Evolutionary conservation across 2,888 invertebrate genomes (phyloP).

Genomic region (Chelonus formosanus): DNA sequence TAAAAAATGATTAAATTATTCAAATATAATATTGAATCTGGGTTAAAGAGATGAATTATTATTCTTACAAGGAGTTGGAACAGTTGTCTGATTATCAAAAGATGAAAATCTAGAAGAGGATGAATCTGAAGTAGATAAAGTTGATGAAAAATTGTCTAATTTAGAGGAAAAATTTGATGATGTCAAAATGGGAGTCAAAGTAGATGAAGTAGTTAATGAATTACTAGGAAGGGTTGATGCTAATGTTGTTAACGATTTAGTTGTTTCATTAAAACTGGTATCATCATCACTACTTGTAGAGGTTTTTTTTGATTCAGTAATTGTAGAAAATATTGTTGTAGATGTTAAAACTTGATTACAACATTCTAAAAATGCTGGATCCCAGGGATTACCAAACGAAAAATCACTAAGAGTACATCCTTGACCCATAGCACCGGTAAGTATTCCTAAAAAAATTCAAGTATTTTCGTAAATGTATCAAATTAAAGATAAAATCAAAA

Average conservation of each 20-base stretch:
- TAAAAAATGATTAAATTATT: constrained; percentile 34
- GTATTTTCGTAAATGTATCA: neutral
- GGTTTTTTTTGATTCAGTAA: neutral
- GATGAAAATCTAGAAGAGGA: neutral
- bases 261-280: constrained; percentile 12
- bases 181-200: no score
- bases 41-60: constrained; percentile 4
- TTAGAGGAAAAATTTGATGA: constrained; percentile 35
- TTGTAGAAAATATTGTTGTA: constrained; percentile 37
- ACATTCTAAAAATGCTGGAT: constrained; percentile 72
- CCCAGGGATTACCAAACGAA: constrained; percentile 70
- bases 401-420: constrained; percentile 69
- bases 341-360: constrained; percentile 66
- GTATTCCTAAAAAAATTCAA: constrained; percentile 65
- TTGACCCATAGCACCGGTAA: constrained; percentile 69
- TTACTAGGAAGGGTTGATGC: constrained; percentile 30
- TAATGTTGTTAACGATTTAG: constrained; percentile 18
- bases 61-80: constrained; percentile 41
- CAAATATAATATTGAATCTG: constrained; percentile 20
- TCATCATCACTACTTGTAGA: constrained; percentile 14
- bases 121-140: constrained; percentile 21
- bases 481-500: neutral
- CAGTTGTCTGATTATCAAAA: constrained; percentile 17
- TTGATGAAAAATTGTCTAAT: constrained; percentile 14
- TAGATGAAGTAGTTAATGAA: neutral